These are phyloP conservation scores for Acrocephalus kingi DNA, from an alignment of 2,113 vertebrate genomes.

Conservation along the genomic window DNA sequence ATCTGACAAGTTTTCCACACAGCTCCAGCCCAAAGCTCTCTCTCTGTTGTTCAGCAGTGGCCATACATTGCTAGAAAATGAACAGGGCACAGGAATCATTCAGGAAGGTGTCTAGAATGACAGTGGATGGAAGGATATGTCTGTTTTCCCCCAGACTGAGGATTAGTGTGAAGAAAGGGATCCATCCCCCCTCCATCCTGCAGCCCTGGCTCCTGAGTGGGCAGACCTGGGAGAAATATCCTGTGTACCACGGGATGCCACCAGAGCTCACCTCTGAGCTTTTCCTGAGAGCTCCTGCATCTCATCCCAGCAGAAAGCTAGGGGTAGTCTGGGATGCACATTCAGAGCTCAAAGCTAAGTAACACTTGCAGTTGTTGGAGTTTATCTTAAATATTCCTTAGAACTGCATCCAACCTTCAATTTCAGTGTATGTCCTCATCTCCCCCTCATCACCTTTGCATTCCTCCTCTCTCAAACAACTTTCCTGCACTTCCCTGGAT, in stretches of 20 bases:
- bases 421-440: not conserved
- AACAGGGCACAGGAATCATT: not conserved
- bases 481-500: no score
- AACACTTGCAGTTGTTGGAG: not conserved
- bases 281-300: not conserved
- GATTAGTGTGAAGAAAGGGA: not conserved
- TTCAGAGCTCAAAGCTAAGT: not conserved
- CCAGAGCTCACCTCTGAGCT: not conserved
- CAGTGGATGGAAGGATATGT: not conserved
- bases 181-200: not conserved
- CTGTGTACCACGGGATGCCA: not conserved
- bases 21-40: not conserved
- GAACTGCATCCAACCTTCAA: not conserved
- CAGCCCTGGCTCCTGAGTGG: not conserved
- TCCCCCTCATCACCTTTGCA: not conserved
- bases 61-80: not conserved
- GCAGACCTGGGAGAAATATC: not conserved
- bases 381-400: not conserved
- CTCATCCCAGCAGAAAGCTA: not conserved
- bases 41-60: not conserved
- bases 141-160: not conserved
- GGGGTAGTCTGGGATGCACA: not conserved
- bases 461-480: no score
- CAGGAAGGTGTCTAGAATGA: not conserved
- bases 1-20: not conserved